A percentile compares a stretch with the other conserved stretches of the same genome.
phyloP scores from a whole-genome alignment of 2,113 vertebrate species.

The Nansenia antarctica region DNA sequence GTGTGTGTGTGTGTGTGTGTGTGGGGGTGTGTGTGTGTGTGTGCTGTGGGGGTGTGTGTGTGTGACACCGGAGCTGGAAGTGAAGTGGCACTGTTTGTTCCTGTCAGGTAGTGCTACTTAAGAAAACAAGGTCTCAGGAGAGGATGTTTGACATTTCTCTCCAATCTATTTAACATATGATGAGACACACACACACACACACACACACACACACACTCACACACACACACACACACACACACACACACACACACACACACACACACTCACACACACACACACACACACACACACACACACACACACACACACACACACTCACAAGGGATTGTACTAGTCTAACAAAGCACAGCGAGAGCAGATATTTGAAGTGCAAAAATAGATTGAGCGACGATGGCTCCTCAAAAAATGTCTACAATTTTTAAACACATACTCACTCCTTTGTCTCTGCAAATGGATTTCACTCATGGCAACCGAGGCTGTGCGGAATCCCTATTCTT shows the following conservation, averaged over 20 bases:
- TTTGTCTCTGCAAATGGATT: constrained; percentile 59
- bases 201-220: not conserved
- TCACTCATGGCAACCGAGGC: constrained; percentile 51
- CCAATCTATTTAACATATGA: constrained; percentile 23
- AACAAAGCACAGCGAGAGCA: not conserved
- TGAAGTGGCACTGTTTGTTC: constrained; percentile 16
- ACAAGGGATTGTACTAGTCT: not conserved
- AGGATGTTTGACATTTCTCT: constrained; percentile 48
- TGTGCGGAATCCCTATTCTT: constrained; percentile 56
- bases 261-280: not conserved
- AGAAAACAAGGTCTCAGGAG: constrained; percentile 6
- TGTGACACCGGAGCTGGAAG: not conserved
- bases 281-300: constrained; percentile 27
- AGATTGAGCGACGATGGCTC: constrained; percentile 14
- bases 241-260: not conserved
- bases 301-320: not conserved
- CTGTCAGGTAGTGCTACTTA: constrained; percentile 32
- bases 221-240: not conserved
- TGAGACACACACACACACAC: not conserved
- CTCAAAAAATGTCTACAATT: too few relatives aligned
- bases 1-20: constrained; percentile 26
- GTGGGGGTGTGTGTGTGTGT: constrained; percentile 3
- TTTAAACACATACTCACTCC: too few relatives aligned
- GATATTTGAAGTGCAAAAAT: constrained; percentile 5
- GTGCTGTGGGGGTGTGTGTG: not conserved